These are phyloP conservation scores for Choristoneura rosaceana DNA, from an alignment of 2,888 invertebrate species.

Conservation along the genomic window DNA sequence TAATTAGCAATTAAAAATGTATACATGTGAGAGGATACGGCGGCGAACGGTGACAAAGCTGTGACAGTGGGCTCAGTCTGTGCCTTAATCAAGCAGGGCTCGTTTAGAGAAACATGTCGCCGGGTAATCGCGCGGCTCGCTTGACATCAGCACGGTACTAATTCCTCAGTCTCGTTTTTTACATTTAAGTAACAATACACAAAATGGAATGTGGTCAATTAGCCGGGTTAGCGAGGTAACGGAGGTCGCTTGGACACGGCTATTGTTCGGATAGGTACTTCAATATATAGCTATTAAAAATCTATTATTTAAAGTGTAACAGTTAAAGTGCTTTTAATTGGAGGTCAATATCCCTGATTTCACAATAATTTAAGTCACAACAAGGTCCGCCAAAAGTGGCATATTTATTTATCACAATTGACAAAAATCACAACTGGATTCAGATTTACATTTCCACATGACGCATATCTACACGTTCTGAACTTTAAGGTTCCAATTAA, in stretches of 20 bases:
- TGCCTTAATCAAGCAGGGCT: slow-evolving; percentile 7
- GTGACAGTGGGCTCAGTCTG: slow-evolving; percentile 1
- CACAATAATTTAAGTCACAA: slow-evolving; percentile 36
- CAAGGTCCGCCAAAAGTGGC: slow-evolving; percentile 28
- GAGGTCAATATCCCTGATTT: slow-evolving; percentile 6
- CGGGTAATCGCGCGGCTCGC: background rate
- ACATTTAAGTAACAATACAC: background rate
- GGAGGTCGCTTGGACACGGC: background rate
- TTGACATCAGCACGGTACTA: background rate
- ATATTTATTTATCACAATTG: slow-evolving; percentile 53
- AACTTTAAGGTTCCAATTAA: slow-evolving; percentile 33
- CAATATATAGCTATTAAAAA: slow-evolving; percentile 8
- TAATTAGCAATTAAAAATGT: slow-evolving; percentile 29
- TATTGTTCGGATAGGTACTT: background rate
- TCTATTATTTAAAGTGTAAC: slow-evolving; percentile 14
- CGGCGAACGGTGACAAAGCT: background rate
- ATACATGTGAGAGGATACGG: background rate
- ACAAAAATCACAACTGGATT: slow-evolving; percentile 53
- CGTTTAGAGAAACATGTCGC: background rate
- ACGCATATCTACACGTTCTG: slow-evolving; percentile 42
- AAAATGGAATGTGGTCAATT: slow-evolving; percentile 10
- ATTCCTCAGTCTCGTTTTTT: slow-evolving; percentile 5
- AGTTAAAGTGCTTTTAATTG: background rate
- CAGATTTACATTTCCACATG: slow-evolving; percentile 44
- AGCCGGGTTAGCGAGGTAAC: background rate